Percentiles rank a stretch among this genome's conserved stretches.
phyloP scores from a whole-genome alignment of 1,140 invertebrate genomes.

The Adoxophyes honmai region DNA sequence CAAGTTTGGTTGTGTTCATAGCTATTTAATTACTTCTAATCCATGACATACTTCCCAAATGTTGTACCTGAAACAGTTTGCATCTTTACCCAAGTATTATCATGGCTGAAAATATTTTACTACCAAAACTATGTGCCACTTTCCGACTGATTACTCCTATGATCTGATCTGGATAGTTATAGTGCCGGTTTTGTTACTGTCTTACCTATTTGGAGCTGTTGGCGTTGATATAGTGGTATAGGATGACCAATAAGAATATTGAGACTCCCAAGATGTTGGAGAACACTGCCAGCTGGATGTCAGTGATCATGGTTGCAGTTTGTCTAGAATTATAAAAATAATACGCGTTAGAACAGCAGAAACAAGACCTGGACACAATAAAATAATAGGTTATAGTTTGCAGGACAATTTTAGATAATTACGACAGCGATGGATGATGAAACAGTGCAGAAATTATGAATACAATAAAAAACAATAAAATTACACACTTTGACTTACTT shows the following conservation, averaged over 20 bases:
- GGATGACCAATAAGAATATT: conserved; percentile 94
- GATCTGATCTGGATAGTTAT: too few species aligned
- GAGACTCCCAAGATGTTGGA: conserved; percentile 96
- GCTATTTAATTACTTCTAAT: too few species aligned
- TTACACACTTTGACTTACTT: too few species aligned
- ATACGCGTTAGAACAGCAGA: neutral
- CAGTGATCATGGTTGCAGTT: conserved; percentile 90
- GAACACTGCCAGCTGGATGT: conserved; percentile 96
- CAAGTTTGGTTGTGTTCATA: too few species aligned
- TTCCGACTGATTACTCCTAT: too few species aligned
- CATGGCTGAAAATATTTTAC: too few species aligned
- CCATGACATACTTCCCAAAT: too few species aligned
- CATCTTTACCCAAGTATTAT: too few species aligned
- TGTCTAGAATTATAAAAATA: conserved; percentile 16
- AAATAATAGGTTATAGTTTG: neutral
- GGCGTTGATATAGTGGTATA: conserved; percentile 98
- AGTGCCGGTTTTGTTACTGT: neutral
- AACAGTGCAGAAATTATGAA: too few species aligned
- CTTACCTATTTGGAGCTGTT: conserved; percentile 83
- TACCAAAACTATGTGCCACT: too few species aligned
- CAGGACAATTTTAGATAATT: neutral
- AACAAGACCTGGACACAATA: neutral
- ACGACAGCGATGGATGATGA: neutral
- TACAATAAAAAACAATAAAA: too few species aligned
- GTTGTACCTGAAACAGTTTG: too few species aligned